Base-by-base conservation (phyloP, 1,140 invertebrate genomes). In the Sinella curviseta region DNA sequence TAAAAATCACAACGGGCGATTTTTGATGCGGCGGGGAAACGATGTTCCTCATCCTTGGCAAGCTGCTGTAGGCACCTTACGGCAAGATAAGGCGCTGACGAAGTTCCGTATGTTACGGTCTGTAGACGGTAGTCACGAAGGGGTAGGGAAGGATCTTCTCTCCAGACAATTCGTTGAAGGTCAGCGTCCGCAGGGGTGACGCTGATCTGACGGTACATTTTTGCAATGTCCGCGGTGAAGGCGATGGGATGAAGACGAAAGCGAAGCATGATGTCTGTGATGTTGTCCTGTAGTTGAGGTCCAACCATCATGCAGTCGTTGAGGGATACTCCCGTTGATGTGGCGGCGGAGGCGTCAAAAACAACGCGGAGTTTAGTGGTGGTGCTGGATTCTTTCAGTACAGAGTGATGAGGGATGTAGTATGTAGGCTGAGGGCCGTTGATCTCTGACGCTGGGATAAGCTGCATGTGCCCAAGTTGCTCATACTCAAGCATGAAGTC, bases 1-100 rank as follows among this genome's bases (percentile, higher is more conserved):
- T 84, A 84, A 30, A 84, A 78, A 33, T 84, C 79, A 16, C 74
- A 28, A 16, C 31, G 39, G 4, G 82, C 3, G 30, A 78, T 35
- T 35, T 74, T 26, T 26, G 78, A 28, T 0, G 81, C 83, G 1
- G 17, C 1, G 1, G 82, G 83, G 75, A 54, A 84, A 12, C 74
- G 26, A 0, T 74, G 17, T n/a, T 14, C 67, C 75, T 79, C 74
- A 20, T 82, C 74, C 48, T 76, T 14, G 1, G 75, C 78, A n/a
- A 81, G 60, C 35, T 85, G 57, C 33, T 78, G 76, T 8, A 88
- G 57, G 81, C 54, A 82, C 60, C 84, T 70, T 8, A 83, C 85
- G 3, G 86, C 86, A 20, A 86, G 70, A 77, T 81, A 87, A 20
- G 86, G 83, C 8, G 86, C 85, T 54, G 82, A 82, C 1, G 82